Base-by-base conservation (phyloP, 2,113 vertebrate species). In the Hemichromis elongatus region DNA sequence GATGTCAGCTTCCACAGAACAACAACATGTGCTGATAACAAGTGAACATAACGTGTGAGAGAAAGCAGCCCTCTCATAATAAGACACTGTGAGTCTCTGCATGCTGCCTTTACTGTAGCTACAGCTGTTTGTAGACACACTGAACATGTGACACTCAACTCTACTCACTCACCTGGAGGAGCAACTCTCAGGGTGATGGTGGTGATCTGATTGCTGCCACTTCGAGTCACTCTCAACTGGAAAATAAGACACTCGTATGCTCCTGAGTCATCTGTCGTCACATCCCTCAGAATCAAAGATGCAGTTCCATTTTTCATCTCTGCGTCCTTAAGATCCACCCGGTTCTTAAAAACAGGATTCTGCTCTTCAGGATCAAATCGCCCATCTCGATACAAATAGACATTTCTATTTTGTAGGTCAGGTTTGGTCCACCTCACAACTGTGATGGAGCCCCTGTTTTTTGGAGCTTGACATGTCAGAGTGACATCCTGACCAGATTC, bases 371-470 rank as follows among this genome's bases (percentile, higher is more conserved):
- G 61, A 37, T 9, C 61, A 66, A 66, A 24, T 40, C 28, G 33
- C 61, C 28, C 3, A 40, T 40, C 11, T 7, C 21, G 11, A 37
- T 37, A 37, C 33, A 37, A 3, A 56, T 56, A 13, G 2, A 56
- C 55, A 56, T 57, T 57, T 57, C 30, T 0, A 24, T 9, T 59
- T 59, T 59, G 26, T 59, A 30, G 26, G 26, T 9, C 56, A 9
- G 56, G 16, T 61, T 19, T 63, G 30, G 18, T 40, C 61, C 35
- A 66, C 9, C 3, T 6, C 21, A 37, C 33, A 4, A 2, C 61
- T 40, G 11, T 66, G 61, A 40, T 0, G 61, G 9, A 35, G 1
- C 18, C 59, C 0, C 0, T 63, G 13, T 40, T 19, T 0, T 0
- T 40, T 40, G 0, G 61, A 40, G 0, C 35, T 66, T 8, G 61